A percentile compares a stretch with the other conserved stretches of the same genome.
phyloP scores from a whole-genome alignment of 2,888 invertebrate species.

The Drosophila incognita region DNA sequence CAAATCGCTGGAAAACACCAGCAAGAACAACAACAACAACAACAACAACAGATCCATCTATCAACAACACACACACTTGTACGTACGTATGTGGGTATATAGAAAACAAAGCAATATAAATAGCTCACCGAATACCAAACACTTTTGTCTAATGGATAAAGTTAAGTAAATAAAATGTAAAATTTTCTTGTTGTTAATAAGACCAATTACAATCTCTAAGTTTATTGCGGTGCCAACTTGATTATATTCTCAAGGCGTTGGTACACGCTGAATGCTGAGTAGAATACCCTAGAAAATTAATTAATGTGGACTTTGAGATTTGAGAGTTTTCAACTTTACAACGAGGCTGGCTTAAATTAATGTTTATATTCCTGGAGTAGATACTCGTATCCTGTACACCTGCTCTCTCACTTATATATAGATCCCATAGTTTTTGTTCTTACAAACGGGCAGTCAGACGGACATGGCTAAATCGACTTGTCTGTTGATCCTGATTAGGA shows the following conservation, averaged over 20 bases:
- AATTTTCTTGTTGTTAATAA: background rate
- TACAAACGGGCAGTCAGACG: background rate
- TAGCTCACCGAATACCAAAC: background rate
- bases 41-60: slow-evolving; percentile 8
- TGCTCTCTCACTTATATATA: background rate
- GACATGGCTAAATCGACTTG: background rate
- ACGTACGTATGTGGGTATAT: slow-evolving; percentile 12
- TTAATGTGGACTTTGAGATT: background rate
- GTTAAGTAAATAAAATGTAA: background rate
- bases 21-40: slow-evolving; percentile 5
- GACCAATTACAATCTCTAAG: background rate
- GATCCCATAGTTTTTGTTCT: background rate
- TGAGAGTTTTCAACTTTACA: background rate
- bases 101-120: slow-evolving; percentile 8
- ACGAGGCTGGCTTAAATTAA: background rate
- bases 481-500: background rate
- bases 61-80: slow-evolving; percentile 1
- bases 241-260: background rate
- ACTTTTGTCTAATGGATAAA: background rate
- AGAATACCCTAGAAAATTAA: background rate
- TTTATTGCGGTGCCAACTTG: background rate
- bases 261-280: background rate
- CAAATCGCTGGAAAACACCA: slow-evolving; percentile 1
- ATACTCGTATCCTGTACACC: background rate
- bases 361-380: background rate